Evolutionary conservation across 2,797 vertebrate genomes (phyloP), one percentile per base, ranked within the genome.

Genomic region (Chloroceryle amazona): DNA sequence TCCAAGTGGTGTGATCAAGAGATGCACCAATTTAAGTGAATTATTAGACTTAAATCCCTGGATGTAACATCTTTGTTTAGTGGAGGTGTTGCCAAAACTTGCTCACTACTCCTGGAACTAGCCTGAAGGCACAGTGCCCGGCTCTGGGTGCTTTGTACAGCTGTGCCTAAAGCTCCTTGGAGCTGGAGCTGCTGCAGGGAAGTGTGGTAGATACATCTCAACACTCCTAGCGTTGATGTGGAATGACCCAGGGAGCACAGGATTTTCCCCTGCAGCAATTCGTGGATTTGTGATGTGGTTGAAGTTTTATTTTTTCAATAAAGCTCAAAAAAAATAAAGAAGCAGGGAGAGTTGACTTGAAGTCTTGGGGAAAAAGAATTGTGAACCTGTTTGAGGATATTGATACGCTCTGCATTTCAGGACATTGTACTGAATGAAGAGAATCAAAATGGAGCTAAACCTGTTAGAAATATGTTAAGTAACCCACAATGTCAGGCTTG

Each of bases 171-270:
- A 79, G 18, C 6, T 52, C 37, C 12, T 28, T 44, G n/a, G 51
- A 80, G 35, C 1, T 47, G 47, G 33, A 76, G 55, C 39, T 58
- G 74, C 60, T 74, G 1, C 44, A 55, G 57, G 15, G 33, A 71
- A 62, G 39, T 26, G 23, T 47, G 57, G 0, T 6, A 63, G 63
- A 7, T 33, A 1, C 12, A 13, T 35, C 12, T 3, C 15, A 18
- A 9, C 15, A 6, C 25, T 29, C 6, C 0, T 1, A 33, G 29
- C 15, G 1, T 5, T 52, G 60, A 20, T 7, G 14, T 44, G 63
- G 47, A 67, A 14, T 0, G 9, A 6, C 52, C 42, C n/a, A 35
- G 33, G 18, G 26, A 80, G 13, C 44, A 47, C 8, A 26, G 49
- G 10, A 26, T 63, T 67, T 62, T 41, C 65, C 67, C 2, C 23